phyloP scores from a whole-genome alignment of 2,888 invertebrate species.

The Omphaloscelis lunosa region DNA sequence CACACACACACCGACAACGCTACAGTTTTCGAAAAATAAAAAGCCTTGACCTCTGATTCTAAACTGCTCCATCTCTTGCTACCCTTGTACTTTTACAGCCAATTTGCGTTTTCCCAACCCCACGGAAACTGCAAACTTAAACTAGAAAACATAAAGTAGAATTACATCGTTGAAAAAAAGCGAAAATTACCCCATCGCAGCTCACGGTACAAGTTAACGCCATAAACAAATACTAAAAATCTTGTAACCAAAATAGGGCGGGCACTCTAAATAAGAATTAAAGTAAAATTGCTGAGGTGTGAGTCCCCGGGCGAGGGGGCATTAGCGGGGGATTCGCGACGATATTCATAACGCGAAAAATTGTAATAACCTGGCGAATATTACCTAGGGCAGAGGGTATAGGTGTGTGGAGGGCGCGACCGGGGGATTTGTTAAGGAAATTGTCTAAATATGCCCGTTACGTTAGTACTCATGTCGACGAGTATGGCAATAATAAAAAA shows the following conservation, averaged over 20 bases:
- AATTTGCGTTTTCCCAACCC: slow-evolving; percentile 80
- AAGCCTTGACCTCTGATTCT: slow-evolving; percentile 85
- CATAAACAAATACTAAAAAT: slow-evolving; percentile 90
- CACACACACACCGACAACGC: slow-evolving; percentile 75
- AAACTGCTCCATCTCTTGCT: slow-evolving; percentile 67
- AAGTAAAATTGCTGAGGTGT: slow-evolving; percentile 90
- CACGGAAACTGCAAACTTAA: slow-evolving; percentile 74
- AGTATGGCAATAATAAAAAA: slow-evolving; percentile 32
- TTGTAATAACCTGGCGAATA: slow-evolving; percentile 89
- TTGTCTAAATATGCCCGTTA: slow-evolving; percentile 87
- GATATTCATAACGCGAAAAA: slow-evolving; percentile 91
- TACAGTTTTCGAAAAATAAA: slow-evolving; percentile 82
- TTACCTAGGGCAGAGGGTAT: slow-evolving; percentile 79
- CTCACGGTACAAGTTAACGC: slow-evolving; percentile 83
- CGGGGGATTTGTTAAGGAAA: slow-evolving; percentile 85
- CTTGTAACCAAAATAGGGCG: slow-evolving; percentile 90
- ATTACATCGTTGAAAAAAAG: slow-evolving; percentile 82
- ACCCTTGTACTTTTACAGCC: slow-evolving; percentile 71
- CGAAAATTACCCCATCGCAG: slow-evolving; percentile 84
- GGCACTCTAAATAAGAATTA: slow-evolving; percentile 90
- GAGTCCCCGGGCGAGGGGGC: slow-evolving; percentile 84
- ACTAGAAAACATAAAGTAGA: slow-evolving; percentile 77
- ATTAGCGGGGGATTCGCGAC: slow-evolving; percentile 81
- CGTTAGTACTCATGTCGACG: slow-evolving; percentile 70
- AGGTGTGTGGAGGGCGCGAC: slow-evolving; percentile 83